phyloP scores from a whole-genome alignment of 53 echinoderm and acorn worm species.

The Patiria pectinifera region DNA sequence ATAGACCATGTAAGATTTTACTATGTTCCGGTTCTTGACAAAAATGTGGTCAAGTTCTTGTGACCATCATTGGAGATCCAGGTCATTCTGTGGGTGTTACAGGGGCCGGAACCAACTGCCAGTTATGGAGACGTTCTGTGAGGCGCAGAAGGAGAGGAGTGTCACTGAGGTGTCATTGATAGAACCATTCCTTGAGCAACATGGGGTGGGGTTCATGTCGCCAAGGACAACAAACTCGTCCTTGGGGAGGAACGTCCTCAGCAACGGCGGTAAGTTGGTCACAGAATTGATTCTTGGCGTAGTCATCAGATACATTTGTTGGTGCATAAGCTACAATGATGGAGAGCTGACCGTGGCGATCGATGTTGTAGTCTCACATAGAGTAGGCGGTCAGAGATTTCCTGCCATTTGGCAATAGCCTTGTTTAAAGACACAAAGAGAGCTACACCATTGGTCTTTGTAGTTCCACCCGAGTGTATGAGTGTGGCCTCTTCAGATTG shows the following conservation, averaged over 20 bases:
- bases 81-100: slow-evolving; percentile 11
- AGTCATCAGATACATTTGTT: neutral
- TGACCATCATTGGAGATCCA: neutral
- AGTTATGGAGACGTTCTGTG: too few relatives aligned
- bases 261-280: neutral
- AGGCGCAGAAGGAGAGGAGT: neutral
- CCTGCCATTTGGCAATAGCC: neutral
- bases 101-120: neutral
- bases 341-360: slow-evolving; percentile 1
- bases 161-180: neutral
- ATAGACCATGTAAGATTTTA: neutral
- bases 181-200: slow-evolving; percentile 2
- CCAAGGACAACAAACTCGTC: neutral
- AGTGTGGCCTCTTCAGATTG: neutral
- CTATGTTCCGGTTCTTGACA: neutral
- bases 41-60: neutral
- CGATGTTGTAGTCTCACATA: neutral
- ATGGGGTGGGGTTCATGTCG: neutral
- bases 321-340: neutral
- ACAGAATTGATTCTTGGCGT: neutral
- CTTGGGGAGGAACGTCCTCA: neutral
- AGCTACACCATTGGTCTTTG: neutral
- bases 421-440: neutral
- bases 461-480: neutral
- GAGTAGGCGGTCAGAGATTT: neutral